A percentile compares a stretch with the other conserved stretches of the same genome.
phyloP scores from a whole-genome alignment of 2,888 invertebrate species.

The Acronicta psi region DNA sequence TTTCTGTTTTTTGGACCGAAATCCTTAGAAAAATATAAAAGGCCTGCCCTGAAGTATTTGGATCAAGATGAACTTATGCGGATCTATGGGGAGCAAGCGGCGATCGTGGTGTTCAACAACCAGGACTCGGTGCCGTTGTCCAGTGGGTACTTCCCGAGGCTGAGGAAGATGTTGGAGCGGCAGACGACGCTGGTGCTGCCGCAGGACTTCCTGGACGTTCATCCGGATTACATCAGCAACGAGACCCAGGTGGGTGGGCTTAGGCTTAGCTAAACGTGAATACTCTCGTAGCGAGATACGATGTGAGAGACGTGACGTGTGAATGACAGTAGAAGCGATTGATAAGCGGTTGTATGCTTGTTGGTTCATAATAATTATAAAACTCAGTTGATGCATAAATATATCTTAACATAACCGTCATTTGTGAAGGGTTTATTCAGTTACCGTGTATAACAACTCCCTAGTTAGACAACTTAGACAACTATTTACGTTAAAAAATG shows the following conservation, averaged over 20 bases:
- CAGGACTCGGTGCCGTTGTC: constrained; percentile 88
- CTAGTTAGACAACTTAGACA: no score
- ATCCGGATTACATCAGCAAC: constrained; percentile 89
- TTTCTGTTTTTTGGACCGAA: constrained; percentile 90
- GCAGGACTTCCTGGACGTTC: constrained; percentile 88
- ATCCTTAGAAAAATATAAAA: constrained; percentile 79
- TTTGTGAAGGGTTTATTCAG: no score
- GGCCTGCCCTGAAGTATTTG: constrained; percentile 86
- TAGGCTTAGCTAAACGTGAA: no score
- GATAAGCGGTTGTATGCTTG: no score
- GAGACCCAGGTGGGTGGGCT: constrained; percentile 86
- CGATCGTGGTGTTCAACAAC: constrained; percentile 90
- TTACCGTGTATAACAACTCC: no score
- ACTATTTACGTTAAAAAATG: no score
- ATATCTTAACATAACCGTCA: no score
- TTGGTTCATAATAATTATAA: no score
- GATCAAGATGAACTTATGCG: constrained; percentile 88
- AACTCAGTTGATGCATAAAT: no score
- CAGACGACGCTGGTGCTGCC: constrained; percentile 87
- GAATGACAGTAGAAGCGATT: no score
- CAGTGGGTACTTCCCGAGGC: constrained; percentile 86
- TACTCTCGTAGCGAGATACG: no score
- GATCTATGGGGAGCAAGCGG: constrained; percentile 88
- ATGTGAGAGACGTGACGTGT: no score
- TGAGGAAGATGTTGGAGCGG: constrained; percentile 87